Evolutionary conservation across 2,888 invertebrate species (phyloP).

Genomic region (Dione juno): DNA sequence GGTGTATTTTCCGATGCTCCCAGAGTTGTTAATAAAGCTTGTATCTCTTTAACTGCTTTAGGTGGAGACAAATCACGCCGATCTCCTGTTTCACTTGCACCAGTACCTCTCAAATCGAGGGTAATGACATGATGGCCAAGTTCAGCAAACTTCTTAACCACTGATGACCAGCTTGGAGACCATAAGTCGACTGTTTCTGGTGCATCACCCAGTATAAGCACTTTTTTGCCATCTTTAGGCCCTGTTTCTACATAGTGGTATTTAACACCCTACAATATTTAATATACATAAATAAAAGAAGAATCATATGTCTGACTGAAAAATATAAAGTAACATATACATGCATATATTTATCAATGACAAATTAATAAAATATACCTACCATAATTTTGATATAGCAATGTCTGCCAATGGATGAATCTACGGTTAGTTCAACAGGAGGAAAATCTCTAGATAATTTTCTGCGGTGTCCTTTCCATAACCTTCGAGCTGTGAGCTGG

Average conservation of each 20-base stretch:
- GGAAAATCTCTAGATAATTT: slow-evolving; percentile 57
- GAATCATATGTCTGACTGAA: not conserved
- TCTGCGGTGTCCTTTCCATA: slow-evolving; percentile 74
- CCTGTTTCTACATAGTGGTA: slow-evolving; percentile 79
- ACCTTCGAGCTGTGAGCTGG: slow-evolving; percentile 62
- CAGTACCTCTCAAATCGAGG: slow-evolving; percentile 73
- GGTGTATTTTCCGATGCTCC: slow-evolving; percentile 66
- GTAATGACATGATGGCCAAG: slow-evolving; percentile 69
- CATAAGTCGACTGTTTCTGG: slow-evolving; percentile 69
- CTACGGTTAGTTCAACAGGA: slow-evolving; percentile 70
- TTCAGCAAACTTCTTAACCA: slow-evolving; percentile 64
- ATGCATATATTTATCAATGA: too few relatives aligned
- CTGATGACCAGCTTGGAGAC: slow-evolving; percentile 67
- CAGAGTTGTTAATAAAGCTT: slow-evolving; percentile 63
- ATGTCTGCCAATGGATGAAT: slow-evolving; percentile 74
- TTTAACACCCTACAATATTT: slow-evolving; percentile 69
- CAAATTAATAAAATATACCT: slow-evolving; percentile 55
- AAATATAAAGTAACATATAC: too few relatives aligned
- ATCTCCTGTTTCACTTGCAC: slow-evolving; percentile 71
- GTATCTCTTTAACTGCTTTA: slow-evolving; percentile 67
- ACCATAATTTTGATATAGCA: slow-evolving; percentile 79
- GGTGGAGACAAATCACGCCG: slow-evolving; percentile 69
- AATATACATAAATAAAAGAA: not conserved
- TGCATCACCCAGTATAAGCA: slow-evolving; percentile 73
- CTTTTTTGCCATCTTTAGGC: slow-evolving; percentile 63